Base-by-base conservation (phyloP, 2,888 invertebrate species). In the Xiphydria camelus region DNA sequence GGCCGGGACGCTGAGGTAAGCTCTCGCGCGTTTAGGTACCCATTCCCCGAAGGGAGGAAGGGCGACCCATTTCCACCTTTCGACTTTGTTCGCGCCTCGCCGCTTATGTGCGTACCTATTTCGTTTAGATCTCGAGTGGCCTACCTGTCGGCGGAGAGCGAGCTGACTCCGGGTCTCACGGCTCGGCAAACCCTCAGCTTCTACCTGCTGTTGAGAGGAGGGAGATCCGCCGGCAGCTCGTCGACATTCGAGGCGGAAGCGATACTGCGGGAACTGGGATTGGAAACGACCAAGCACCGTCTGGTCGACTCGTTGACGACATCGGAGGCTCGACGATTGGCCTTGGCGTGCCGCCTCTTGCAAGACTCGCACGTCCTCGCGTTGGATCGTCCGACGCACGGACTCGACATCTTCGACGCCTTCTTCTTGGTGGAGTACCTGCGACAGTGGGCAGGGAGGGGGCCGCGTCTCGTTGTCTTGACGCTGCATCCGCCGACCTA, bases 381-480 rank as follows among this genome's bases (percentile, higher is more conserved):
- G 19, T 78, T 95, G 44, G 94, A 95, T 73, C 90, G 94, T 76
- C 91, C 94, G 0, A 89, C 91, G 0, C 84, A 86, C 63, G 90
- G 89, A 45, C 88, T 93, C 86, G 95, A 96, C 68, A 94, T 96
- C 53, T 95, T 96, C 64, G 96, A 96, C 68, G 93, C 94, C 0
- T 96, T 95, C 77, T 96, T 96, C 75, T 77, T 96, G 36, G 89
- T 96, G 45, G 95, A 96, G 73, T 96, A 94, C 74, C 78, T 96
- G 55, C 83, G 94, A 54, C 94, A 94, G 72, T 96, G 95, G 92
- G 90, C 91, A 19, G 81, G 83, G 55, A 82, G 83, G 25, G 85
- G 78, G 38, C 73, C 70, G 32, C 81, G 93, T 55, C 89, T 94
- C 35, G 92, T 94, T 9, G 85, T 96, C 32, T 83, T 96, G 78